These are phyloP conservation scores for Drosophila melanocephala DNA, from an alignment of 2,888 invertebrate genomes.

Conservation along the genomic window DNA sequence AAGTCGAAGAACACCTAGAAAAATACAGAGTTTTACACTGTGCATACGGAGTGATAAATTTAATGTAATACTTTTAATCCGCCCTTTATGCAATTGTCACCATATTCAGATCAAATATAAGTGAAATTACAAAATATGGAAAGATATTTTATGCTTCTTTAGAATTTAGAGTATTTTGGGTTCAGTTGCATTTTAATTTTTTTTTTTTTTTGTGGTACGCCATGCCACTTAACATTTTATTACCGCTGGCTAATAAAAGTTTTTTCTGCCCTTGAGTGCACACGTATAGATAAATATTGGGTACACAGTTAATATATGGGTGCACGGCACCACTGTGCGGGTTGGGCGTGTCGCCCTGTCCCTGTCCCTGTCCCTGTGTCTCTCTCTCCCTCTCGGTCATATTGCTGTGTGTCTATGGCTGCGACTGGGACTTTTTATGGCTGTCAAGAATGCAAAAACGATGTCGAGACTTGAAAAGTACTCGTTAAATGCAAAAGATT, in stretches of 20 bases:
- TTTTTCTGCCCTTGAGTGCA: constrained; percentile 10
- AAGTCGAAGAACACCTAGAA: background rate
- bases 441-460: constrained; percentile 47
- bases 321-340: constrained; percentile 27
- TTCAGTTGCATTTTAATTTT: background rate
- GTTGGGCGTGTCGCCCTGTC: constrained; percentile 1
- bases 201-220: constrained; percentile 9
- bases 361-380: background rate
- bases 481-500: constrained; percentile 40
- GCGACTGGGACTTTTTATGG: constrained; percentile 38
- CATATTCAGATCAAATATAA: background rate
- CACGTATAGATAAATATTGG: constrained; percentile 25
- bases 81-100: background rate
- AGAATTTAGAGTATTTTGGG: background rate
- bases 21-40: background rate
- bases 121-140: background rate
- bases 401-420: constrained; percentile 20
- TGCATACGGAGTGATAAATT: background rate
- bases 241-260: constrained; percentile 6
- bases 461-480: constrained; percentile 24
- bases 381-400: background rate
- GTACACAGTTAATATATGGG: constrained; percentile 6
- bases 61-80: background rate
- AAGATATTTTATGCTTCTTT: background rate
- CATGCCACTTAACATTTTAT: constrained; percentile 20